Percentiles rank a stretch among this genome's conserved stretches.
These are phyloP conservation scores for Pollenia angustigena DNA, from an alignment of 2,888 invertebrate genomes.

Conservation along the genomic window DNA sequence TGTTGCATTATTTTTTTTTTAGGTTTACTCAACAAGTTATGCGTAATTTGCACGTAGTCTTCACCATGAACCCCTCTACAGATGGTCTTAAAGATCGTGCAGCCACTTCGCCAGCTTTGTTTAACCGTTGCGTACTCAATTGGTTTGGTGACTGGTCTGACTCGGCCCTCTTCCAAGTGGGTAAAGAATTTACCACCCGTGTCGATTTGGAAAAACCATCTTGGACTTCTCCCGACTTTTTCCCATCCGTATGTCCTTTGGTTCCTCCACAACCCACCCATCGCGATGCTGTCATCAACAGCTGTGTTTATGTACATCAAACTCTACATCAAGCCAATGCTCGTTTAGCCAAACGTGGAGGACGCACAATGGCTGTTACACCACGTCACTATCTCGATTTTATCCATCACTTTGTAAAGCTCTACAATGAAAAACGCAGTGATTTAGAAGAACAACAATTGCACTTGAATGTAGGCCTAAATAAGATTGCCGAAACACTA, in stretches of 20 bases:
- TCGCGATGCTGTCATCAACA: conserved; percentile 98
- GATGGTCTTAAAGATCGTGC: conserved; percentile 99
- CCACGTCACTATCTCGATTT: conserved; percentile 99
- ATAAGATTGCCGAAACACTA: conserved; percentile 99
- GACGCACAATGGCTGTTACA: conserved; percentile 98
- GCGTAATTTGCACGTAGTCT: conserved; percentile 99
- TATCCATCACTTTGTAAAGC: conserved; percentile 99
- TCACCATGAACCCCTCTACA: conserved; percentile 99
- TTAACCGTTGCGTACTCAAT: conserved; percentile 99
- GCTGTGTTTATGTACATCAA: conserved; percentile 99
- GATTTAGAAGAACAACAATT: conserved; percentile 99
- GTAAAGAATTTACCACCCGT: conserved; percentile 97
- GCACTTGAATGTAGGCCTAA: conserved; percentile 98
- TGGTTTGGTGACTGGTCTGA: conserved; percentile 99
- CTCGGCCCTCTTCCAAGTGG: conserved; percentile 96
- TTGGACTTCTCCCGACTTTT: conserved; percentile 95
- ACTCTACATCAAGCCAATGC: conserved; percentile 98
- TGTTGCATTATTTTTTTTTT: conserved; percentile 75
- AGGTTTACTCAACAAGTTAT: conserved; percentile 98
- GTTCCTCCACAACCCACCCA: conserved; percentile 91
- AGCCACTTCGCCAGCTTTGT: conserved; percentile 99
- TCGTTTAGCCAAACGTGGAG: conserved; percentile 94
- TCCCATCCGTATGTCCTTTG: conserved; percentile 93
- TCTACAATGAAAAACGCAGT: conserved; percentile 98
- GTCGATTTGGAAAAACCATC: conserved; percentile 95